Evolutionary conservation across 2,888 invertebrate species (phyloP).

Genomic region (Hypselothyrea guttata): DNA sequence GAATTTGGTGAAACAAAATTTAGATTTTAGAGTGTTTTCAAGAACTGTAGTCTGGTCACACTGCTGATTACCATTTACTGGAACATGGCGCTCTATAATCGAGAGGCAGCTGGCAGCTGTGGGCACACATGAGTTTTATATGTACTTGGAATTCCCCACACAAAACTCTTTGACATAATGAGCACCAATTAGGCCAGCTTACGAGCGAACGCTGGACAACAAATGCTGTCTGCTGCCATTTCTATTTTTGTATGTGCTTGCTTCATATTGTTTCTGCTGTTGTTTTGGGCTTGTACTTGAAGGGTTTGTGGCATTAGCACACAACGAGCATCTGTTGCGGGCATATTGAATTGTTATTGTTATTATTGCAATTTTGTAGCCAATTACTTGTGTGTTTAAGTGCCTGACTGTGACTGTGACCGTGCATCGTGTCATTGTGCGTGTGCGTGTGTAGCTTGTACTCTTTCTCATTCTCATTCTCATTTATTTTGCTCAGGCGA

Average conservation of each 20-base stretch:
- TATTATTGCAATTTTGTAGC: constrained; percentile 76
- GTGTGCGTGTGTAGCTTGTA: constrained; percentile 7
- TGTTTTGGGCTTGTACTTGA: constrained; percentile 12
- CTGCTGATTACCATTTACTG: neutral
- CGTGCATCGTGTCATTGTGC: constrained; percentile 6
- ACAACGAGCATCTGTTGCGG: constrained; percentile 64
- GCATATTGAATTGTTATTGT: constrained; percentile 77
- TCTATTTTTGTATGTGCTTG: neutral
- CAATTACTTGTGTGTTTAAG: constrained; percentile 65
- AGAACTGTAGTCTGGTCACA: too few relatives aligned
- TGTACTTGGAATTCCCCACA: constrained; percentile 66
- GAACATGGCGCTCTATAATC: neutral
- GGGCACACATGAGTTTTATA: constrained; percentile 54
- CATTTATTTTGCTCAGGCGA: constrained; percentile 28
- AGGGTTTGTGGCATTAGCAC: constrained; percentile 34
- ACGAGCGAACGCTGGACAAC: constrained; percentile 35
- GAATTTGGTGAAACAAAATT: too few relatives aligned
- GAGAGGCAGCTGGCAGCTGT: neutral
- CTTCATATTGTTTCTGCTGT: neutral
- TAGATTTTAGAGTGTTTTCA: too few relatives aligned
- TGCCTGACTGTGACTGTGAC: constrained; percentile 20
- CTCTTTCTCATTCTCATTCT: constrained; percentile 9
- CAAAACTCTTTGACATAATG: constrained; percentile 74
- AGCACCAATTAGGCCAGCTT: constrained; percentile 68
- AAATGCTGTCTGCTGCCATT: constrained; percentile 1